Evolutionary conservation across 2,113 vertebrate genomes (phyloP), one percentile per base, ranked within the genome.

Genomic region (Larimichthys polyactis): DNA sequence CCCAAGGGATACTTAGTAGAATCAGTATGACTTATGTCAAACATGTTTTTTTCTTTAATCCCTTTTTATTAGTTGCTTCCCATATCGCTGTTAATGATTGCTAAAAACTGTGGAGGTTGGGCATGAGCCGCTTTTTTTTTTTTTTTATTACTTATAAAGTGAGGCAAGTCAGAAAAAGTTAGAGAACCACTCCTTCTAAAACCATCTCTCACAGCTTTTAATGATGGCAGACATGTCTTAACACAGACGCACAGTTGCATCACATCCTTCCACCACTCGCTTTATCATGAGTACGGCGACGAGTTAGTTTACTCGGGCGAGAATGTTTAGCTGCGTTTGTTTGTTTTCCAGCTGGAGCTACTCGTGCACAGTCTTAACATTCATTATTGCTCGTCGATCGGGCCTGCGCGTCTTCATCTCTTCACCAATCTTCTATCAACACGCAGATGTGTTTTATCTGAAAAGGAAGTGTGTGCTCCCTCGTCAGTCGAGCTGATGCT

Each of bases 291-390:
- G 16, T 2, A 59, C 16, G 51, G 52, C 8, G 5, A 44, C 55
- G 62, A 40, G 48, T 69, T 46, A 48, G 55, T 57, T 63, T 27
- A 60, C 74, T 67, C 54, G 20, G 16, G 1, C 46, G 63, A 40
- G 27, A 79, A 49, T 63, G 48, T 20, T 51, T 24, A 19, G 29
- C 27, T 66, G 81, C 54, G 74, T 22, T 19, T 66, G 66, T 66
- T 16, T 10, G 22, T 59, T 58, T 46, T 49, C 24, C 58, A 64
- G 51, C n/a, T n/a, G n/a, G n/a, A n/a, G n/a, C n/a, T n/a, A n/a
- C n/a, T n/a, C n/a, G n/a, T n/a, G n/a, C 20, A 40, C 48, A 68
- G 46, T 78, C 54, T 24, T 20, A 32, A 43, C 44, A 36, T 46
- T 43, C 2, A 46, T 68, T 36, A 54, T 19, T 67, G 3, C 44